A percentile compares a stretch with the other conserved stretches of the same genome.
Evolutionary conservation across 2,888 invertebrate species (phyloP).

Genomic region (Corbicula japonica): DNA sequence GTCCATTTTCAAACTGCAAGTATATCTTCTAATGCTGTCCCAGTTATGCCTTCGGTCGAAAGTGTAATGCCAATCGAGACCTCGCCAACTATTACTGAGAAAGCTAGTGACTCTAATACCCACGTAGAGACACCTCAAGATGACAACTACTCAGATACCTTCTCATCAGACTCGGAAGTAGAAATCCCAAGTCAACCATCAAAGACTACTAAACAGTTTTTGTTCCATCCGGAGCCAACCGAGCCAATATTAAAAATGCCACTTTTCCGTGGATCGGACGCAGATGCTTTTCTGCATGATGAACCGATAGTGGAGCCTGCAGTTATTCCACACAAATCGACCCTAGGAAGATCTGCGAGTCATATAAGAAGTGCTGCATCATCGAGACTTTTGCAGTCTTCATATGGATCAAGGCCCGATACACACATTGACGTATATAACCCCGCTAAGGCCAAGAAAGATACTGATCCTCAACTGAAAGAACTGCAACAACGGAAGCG

Average conservation of each 20-base stretch:
- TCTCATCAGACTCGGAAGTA: slow-evolving; percentile 43
- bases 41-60: slow-evolving; percentile 56
- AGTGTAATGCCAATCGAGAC: slow-evolving; percentile 19
- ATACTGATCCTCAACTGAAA: slow-evolving; percentile 21
- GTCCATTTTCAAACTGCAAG: slow-evolving; percentile 20
- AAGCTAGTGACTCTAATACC: slow-evolving; percentile 7
- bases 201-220: slow-evolving; percentile 43
- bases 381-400: slow-evolving; percentile 46
- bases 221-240: slow-evolving; percentile 37
- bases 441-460: slow-evolving; percentile 22
- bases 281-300: slow-evolving; percentile 1
- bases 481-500: slow-evolving; percentile 38
- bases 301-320: too few species aligned
- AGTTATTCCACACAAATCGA: too few species aligned
- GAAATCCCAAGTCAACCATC: slow-evolving; percentile 32
- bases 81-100: slow-evolving; percentile 24
- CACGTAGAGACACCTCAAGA: slow-evolving; percentile 29
- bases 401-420: slow-evolving; percentile 47
- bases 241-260: slow-evolving; percentile 33
- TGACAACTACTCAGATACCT: slow-evolving; percentile 22
- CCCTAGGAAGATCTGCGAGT: slow-evolving; percentile 31
- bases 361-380: slow-evolving; percentile 36
- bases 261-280: slow-evolving; percentile 10
- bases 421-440: slow-evolving; percentile 49
- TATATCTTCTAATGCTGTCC: slow-evolving; percentile 42